These are phyloP conservation scores for Caenorhabditis drosophilae DNA, from an alignment of 2,888 invertebrate genomes.

Conservation along the genomic window DNA sequence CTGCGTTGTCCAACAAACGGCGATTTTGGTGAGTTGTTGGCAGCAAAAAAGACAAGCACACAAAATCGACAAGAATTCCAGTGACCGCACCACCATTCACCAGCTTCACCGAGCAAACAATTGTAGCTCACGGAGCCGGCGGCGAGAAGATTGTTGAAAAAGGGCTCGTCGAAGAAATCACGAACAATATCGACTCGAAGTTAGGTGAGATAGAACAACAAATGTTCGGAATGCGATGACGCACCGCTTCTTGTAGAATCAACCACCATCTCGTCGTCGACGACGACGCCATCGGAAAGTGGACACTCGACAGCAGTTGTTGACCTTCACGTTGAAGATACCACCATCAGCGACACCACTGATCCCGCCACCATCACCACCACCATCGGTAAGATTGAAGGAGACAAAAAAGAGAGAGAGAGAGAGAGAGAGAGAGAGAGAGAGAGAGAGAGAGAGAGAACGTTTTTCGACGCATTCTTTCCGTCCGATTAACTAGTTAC, in stretches of 20 bases:
- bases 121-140: conserved; percentile 27
- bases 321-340: conserved; percentile 37
- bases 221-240: too few relatives aligned
- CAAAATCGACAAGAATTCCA: too few relatives aligned
- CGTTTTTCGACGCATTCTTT: too few relatives aligned
- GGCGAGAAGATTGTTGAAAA: conserved; percentile 28
- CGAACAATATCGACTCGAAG: conserved; percentile 46
- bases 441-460: too few relatives aligned
- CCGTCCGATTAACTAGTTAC: too few relatives aligned
- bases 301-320: conserved; percentile 40
- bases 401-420: too few relatives aligned
- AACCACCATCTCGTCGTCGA: conserved; percentile 18
- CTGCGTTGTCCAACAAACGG: conserved; percentile 56
- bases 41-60: too few relatives aligned
- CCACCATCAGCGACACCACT: conserved; percentile 10
- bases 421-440: too few relatives aligned
- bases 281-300: conserved; percentile 20
- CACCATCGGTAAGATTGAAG: too few relatives aligned
- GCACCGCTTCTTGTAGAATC: conserved; percentile 37
- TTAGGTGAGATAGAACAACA: conserved; percentile 24
- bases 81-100: conserved; percentile 56
- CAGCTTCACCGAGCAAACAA: conserved; percentile 46
- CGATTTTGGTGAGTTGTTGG: conserved; percentile 50
- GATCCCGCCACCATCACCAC: neutral
- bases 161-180: conserved; percentile 42